Conservation (phyloP, 1,140 invertebrate genomes). For the Uloborus diversus region DNA sequence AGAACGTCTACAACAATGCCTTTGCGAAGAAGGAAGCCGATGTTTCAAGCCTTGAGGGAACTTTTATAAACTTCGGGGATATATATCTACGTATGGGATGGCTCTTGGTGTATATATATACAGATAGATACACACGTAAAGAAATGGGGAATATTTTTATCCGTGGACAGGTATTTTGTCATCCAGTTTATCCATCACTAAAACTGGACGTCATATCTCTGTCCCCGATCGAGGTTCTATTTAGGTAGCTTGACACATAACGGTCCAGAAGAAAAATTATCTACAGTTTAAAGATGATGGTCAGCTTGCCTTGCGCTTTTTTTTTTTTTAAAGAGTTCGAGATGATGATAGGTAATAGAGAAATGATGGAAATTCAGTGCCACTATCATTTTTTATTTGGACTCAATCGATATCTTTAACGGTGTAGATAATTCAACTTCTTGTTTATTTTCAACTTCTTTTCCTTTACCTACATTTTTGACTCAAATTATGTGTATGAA, state of each 20-base stretch:
- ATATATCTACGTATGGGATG: too few species aligned
- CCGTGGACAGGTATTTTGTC: constrained; percentile 54
- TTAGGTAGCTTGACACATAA: constrained; percentile 26
- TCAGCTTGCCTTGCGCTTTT: constrained; percentile 12
- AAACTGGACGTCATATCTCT: constrained; percentile 35
- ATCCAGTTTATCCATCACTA: constrained; percentile 46
- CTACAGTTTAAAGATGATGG: constrained; percentile 55
- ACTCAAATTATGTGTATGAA: too few species aligned
- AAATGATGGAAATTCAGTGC: too few species aligned
- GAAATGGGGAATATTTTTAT: constrained; percentile 46
- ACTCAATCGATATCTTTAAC: too few species aligned
- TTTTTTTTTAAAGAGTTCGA: too few species aligned
- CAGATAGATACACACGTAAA: background rate
- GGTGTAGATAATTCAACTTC: too few species aligned
- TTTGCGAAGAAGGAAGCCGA: background rate
- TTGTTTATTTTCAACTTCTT: too few species aligned
- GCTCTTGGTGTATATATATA: constrained; percentile 31
- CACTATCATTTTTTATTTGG: too few species aligned
- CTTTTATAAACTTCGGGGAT: constrained; percentile 24
- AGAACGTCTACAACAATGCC: constrained; percentile 39
- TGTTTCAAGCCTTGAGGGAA: constrained; percentile 43
- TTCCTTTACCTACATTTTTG: too few species aligned
- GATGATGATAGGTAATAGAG: too few species aligned
- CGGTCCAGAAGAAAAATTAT: constrained; percentile 44
- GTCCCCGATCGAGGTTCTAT: constrained; percentile 31